These are phyloP conservation scores for Ophiodon elongatus DNA, from an alignment of 2,113 vertebrate genomes.

Conservation along the genomic window DNA sequence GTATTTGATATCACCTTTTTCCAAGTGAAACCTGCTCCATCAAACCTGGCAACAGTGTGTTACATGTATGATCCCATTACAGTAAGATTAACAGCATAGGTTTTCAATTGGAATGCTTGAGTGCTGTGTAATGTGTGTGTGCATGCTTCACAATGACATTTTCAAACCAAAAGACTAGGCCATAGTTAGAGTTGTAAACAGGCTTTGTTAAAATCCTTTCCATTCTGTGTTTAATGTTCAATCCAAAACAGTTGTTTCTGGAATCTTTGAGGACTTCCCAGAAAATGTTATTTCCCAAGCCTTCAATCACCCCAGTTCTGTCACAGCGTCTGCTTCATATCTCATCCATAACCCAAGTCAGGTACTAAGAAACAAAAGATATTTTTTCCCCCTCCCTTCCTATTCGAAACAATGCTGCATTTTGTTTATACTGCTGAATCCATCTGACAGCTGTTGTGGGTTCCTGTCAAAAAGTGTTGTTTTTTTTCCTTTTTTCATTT, in stretches of 20 bases:
- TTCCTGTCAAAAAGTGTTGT: conserved; percentile 75
- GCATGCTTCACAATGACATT: neutral
- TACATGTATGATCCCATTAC: neutral
- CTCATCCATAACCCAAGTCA: conserved; percentile 72
- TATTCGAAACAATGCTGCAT: conserved; percentile 62
- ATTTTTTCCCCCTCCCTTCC: conserved; percentile 30
- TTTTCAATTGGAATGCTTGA: conserved; percentile 1
- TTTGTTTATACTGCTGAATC: conserved; percentile 73
- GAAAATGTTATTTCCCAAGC: conserved; percentile 71
- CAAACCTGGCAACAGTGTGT: neutral
- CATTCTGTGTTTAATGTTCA: conserved; percentile 46
- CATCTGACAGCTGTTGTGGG: conserved; percentile 77
- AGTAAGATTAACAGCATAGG: neutral
- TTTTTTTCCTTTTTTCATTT: conserved; percentile 48
- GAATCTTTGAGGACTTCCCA: conserved; percentile 62
- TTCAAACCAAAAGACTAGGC: neutral
- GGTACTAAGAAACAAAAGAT: conserved; percentile 68
- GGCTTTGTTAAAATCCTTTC: conserved; percentile 27
- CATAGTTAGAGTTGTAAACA: conserved; percentile 2
- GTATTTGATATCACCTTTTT: neutral
- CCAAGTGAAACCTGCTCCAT: neutral
- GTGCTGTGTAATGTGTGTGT: neutral
- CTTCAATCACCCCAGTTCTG: conserved; percentile 80
- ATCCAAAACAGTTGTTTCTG: conserved; percentile 44
- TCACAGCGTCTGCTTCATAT: conserved; percentile 63